phyloP scores from a whole-genome alignment of 2,888 invertebrate species.

The Melanargia galathea region DNA sequence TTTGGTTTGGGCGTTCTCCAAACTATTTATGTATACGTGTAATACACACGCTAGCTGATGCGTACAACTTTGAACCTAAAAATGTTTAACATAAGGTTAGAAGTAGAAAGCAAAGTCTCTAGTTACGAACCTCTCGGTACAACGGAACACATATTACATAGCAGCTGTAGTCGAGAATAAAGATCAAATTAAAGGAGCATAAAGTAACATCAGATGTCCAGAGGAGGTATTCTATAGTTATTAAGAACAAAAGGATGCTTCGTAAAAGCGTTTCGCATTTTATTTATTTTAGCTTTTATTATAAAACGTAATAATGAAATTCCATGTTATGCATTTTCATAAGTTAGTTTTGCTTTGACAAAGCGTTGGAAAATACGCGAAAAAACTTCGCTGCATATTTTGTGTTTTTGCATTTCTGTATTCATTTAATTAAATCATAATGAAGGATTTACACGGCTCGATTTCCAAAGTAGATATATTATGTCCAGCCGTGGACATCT shows the following conservation, averaged over 20 bases:
- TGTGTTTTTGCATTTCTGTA: too few species aligned
- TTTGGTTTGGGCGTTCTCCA: conserved; percentile 41
- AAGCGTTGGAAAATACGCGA: too few species aligned
- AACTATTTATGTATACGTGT: conserved; percentile 37
- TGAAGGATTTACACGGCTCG: too few species aligned
- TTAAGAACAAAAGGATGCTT: conserved; percentile 29
- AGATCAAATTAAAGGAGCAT: conserved; percentile 40
- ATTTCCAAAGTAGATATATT: too few species aligned
- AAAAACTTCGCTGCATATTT: too few species aligned
- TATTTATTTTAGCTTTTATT: conserved; percentile 5
- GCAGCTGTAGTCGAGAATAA: conserved; percentile 38
- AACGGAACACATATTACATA: conserved; percentile 33
- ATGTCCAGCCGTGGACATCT: too few species aligned
- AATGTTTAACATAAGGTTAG: conserved; percentile 7
- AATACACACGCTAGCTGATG: neutral
- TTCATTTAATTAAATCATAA: too few species aligned
- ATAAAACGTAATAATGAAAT: neutral
- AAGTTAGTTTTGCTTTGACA: too few species aligned
- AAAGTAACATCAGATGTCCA: conserved; percentile 38
- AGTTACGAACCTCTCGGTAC: conserved; percentile 18
- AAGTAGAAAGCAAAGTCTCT: conserved; percentile 3
- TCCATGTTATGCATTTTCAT: neutral
- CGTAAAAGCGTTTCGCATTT: conserved; percentile 10
- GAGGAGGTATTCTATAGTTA: conserved; percentile 29
- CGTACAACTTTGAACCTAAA: conserved; percentile 16